A percentile compares a stretch with the other conserved stretches of the same genome.
These are phyloP conservation scores for Setophaga kirtlandii DNA, from an alignment of 2,113 vertebrate species.

Conservation along the genomic window DNA sequence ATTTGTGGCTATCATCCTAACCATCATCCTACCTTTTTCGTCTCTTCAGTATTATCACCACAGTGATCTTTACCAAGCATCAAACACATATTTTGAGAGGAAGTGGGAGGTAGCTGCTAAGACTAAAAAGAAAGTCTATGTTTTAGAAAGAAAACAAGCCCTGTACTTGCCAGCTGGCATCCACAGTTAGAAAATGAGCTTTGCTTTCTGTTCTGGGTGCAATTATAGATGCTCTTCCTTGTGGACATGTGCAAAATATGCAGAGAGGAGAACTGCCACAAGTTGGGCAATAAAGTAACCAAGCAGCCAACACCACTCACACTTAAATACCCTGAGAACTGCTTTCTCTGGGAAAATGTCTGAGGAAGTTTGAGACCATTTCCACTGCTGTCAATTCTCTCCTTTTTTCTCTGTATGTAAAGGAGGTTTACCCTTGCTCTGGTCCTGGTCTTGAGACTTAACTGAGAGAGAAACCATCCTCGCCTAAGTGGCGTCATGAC, in stretches of 20 bases:
- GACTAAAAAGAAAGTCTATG: neutral
- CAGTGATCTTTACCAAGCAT: neutral
- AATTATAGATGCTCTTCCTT: neutral
- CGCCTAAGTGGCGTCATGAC: accelerated
- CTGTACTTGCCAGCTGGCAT: neutral
- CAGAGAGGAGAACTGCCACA: neutral
- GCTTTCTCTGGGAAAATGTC: neutral
- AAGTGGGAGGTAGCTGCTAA: constrained; percentile 4
- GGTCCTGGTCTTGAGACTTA: neutral
- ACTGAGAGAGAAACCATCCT: neutral
- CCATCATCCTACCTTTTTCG: neutral
- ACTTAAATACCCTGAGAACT: neutral
- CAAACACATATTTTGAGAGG: neutral
- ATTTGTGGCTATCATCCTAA: neutral
- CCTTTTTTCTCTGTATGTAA: neutral
- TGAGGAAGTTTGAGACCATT: neutral
- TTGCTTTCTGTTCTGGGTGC: neutral
- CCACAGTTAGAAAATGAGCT: neutral
- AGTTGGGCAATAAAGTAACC: neutral
- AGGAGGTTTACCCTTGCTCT: neutral
- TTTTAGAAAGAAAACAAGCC: constrained; percentile 4
- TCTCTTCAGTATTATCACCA: neutral
- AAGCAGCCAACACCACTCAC: neutral
- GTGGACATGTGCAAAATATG: neutral
- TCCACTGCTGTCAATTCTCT: neutral